These are phyloP conservation scores for Rhinichthys osculus DNA, from an alignment of 2,797 vertebrate genomes.

Conservation along the genomic window DNA sequence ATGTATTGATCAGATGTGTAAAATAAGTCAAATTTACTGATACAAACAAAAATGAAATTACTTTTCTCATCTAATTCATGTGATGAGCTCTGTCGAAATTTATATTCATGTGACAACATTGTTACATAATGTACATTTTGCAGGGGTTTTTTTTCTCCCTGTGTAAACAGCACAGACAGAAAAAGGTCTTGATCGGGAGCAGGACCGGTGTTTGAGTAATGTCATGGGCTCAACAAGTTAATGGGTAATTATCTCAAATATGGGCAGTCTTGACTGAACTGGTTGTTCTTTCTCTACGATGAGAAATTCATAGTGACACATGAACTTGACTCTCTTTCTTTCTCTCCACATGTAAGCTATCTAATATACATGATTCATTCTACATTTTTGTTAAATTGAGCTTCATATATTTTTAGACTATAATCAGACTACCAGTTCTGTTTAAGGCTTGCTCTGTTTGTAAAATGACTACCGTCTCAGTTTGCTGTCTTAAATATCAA, in stretches of 20 bases:
- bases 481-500: neutral
- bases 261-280: slow-evolving; percentile 19
- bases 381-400: neutral
- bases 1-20: neutral
- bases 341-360: neutral
- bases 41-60: neutral
- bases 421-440: neutral
- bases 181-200: slow-evolving; percentile 10
- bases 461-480: neutral
- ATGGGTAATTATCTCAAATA: slow-evolving; percentile 38
- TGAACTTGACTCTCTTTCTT: slow-evolving; percentile 10
- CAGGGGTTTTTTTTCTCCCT: neutral
- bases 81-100: neutral
- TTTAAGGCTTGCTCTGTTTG: neutral
- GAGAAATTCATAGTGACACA: slow-evolving; percentile 31
- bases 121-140: neutral
- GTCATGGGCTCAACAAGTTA: slow-evolving; percentile 22
- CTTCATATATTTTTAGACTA: neutral
- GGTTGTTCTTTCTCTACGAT: slow-evolving; percentile 11
- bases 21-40: neutral
- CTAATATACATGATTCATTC: neutral
- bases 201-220: slow-evolving; percentile 11
- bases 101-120: neutral
- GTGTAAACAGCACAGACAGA: neutral
- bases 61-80: neutral